phyloP scores from a whole-genome alignment of 2,797 vertebrate genomes.

The Pagetopsis macropterus region DNA sequence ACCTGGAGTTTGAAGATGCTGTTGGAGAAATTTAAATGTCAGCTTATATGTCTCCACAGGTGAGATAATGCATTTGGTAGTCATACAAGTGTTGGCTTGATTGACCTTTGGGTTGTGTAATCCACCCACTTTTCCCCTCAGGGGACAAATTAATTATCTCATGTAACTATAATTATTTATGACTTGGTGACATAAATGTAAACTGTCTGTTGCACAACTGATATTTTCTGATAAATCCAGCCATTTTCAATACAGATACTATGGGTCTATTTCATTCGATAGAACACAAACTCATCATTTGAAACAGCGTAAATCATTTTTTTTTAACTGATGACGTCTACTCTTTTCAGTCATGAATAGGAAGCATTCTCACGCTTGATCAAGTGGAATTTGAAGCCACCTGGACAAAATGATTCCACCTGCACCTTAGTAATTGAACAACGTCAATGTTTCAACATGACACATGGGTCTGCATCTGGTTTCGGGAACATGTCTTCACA shows the following conservation, averaged over 20 bases:
- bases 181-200: neutral
- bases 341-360: neutral
- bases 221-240: too few relatives aligned
- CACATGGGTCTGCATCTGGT: slow-evolving; percentile 22
- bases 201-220: too few relatives aligned
- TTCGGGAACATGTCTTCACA: slow-evolving; percentile 3
- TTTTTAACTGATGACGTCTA: neutral
- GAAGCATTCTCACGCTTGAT: neutral
- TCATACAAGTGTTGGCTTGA: neutral
- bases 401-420: neutral
- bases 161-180: neutral
- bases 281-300: neutral
- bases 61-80: neutral
- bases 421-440: neutral
- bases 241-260: too few relatives aligned
- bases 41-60: neutral
- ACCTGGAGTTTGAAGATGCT: neutral
- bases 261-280: neutral
- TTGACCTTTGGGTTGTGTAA: neutral
- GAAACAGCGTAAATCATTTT: too few relatives aligned
- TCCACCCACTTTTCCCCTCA: neutral
- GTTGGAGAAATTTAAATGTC: neutral
- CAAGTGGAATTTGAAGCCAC: neutral
- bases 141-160: too few relatives aligned
- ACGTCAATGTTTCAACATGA: slow-evolving; percentile 10